Percentiles rank a stretch among this genome's conserved stretches.
Conservation (phyloP, 2,888 invertebrate species). For the Hypercompe scribonia region DNA sequence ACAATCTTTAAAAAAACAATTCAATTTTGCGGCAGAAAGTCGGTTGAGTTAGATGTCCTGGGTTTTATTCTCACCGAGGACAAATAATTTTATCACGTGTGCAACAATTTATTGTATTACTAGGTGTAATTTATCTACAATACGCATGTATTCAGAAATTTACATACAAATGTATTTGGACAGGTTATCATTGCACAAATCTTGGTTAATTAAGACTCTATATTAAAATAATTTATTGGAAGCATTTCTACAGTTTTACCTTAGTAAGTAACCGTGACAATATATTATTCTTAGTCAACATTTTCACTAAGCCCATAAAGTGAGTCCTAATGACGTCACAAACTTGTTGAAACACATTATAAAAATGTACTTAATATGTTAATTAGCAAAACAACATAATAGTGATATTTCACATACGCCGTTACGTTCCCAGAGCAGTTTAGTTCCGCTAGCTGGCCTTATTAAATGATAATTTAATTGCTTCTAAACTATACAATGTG, state of each 20-base stretch:
- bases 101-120: background rate
- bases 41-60: too few relatives aligned
- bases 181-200: too few relatives aligned
- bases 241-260: too few relatives aligned
- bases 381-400: conserved; percentile 40
- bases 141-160: too few relatives aligned
- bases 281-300: background rate
- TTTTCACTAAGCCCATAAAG: conserved; percentile 9
- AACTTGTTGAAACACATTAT: conserved; percentile 31
- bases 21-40: too few relatives aligned
- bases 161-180: too few relatives aligned
- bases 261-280: too few relatives aligned
- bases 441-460: conserved; percentile 45
- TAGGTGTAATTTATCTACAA: too few relatives aligned
- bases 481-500: conserved; percentile 30
- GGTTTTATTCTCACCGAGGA: background rate
- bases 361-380: conserved; percentile 33
- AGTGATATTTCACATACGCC: conserved; percentile 36
- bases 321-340: conserved; percentile 9
- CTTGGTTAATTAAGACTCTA: too few relatives aligned
- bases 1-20: too few relatives aligned
- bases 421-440: conserved; percentile 23
- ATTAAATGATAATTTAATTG: conserved; percentile 53
- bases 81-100: background rate
- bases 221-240: too few relatives aligned